Evolutionary conservation across 2,113 vertebrate species (phyloP).

Genomic region (Carlito syrichta): DNA sequence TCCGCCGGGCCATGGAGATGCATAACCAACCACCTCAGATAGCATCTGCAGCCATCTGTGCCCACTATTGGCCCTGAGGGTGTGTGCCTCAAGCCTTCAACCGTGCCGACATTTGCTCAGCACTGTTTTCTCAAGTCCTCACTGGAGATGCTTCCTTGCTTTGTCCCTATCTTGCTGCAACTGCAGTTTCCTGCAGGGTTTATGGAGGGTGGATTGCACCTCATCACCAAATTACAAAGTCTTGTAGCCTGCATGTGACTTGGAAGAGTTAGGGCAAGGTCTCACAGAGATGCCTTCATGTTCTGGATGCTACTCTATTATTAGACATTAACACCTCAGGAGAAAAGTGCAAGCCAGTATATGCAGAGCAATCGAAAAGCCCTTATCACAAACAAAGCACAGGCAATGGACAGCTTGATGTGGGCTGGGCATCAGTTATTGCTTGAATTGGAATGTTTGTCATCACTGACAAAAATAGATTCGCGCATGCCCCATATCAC

Average conservation of each 20-base stretch:
- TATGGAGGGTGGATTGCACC: rapidly evolving
- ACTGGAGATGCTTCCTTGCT: rapidly evolving
- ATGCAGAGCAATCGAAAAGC: background rate
- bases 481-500: background rate
- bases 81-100: background rate
- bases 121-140: background rate
- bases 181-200: too few relatives aligned
- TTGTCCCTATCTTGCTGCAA: rapidly evolving
- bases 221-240: background rate
- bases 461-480: background rate
- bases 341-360: background rate
- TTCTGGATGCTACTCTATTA: background rate
- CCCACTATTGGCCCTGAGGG: rapidly evolving
- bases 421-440: rapidly evolving
- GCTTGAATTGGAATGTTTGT: background rate
- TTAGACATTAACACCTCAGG: background rate
- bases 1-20: rapidly evolving
- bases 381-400: background rate
- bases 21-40: rapidly evolving
- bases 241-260: background rate
- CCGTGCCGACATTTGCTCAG: rapidly evolving
- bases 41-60: rapidly evolving
- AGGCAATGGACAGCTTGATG: background rate
- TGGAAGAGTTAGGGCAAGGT: background rate
- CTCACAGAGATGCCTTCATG: background rate